A percentile compares a stretch with the other conserved stretches of the same genome.
Conservation (phyloP, 1,140 invertebrate species). For the Brachionus asplanchnoidis region DNA sequence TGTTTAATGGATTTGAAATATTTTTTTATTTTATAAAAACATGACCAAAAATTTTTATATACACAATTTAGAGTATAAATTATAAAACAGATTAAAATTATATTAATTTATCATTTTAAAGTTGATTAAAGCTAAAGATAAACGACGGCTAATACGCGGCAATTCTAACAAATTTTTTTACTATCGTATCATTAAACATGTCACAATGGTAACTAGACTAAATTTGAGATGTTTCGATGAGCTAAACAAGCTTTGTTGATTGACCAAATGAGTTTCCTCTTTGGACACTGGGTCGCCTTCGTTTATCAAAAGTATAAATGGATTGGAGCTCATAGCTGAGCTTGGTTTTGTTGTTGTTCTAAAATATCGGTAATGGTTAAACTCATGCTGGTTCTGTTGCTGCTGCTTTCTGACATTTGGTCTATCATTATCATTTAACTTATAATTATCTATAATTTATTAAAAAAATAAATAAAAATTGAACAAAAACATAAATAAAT, state of each 20-base stretch:
- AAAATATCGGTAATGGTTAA: not conserved
- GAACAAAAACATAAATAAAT: not conserved
- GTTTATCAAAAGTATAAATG: not conserved
- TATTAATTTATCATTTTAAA: not conserved
- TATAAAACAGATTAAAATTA: not conserved
- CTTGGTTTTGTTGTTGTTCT: not conserved
- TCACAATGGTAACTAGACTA: not conserved
- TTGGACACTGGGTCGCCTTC: not conserved
- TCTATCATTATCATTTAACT: not conserved
- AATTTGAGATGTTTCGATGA: not conserved
- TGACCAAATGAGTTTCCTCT: not conserved
- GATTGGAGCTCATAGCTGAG: not conserved
- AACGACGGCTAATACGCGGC: not conserved
- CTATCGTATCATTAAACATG: not conserved
- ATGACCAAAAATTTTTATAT: not conserved
- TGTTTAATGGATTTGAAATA: not conserved
- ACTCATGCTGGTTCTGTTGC: not conserved
- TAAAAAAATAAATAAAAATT: conserved; percentile 8
- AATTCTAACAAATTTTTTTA: not conserved
- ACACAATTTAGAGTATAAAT: not conserved
- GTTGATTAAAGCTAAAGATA: not conserved
- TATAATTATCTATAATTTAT: not conserved
- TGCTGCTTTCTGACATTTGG: not conserved
- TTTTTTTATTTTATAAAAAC: not conserved
- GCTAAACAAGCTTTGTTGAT: not conserved